Base-by-base conservation (phyloP, 2,113 vertebrate species). In the Donacobius atricapilla region DNA sequence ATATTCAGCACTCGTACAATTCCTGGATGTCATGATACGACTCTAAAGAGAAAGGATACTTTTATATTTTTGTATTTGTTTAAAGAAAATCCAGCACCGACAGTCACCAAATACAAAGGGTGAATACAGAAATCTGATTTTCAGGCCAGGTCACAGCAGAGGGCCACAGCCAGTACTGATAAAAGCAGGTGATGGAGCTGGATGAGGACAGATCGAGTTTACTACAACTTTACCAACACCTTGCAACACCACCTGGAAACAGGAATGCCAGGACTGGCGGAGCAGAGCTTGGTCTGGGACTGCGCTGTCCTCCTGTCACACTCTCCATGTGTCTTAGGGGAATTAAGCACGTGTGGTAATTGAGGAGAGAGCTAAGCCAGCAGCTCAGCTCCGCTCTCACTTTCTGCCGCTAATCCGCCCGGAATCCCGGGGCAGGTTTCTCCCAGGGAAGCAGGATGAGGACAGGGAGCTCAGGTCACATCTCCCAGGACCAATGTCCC, bases 261-360 rank as follows among this genome's bases (percentile, higher is more conserved):
- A 58, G 30, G 16, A 75, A 64, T 4, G 22, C 3, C 47, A n/a
- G 18, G 1, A 35, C 13, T 27, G 61, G 51, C 53, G 23, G 27
- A 45, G 69, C 9, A 53, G n/a, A 42, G 30, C 31, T 27, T 22
- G 14, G 18, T 7, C 15, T 30, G 39, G 35, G 23, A 21, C 47
- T 25, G 54, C 61, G 9, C 56, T 51, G 33, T 17, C 58, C 35
- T 48, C 8, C 9, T 5, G 5, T 68, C 27, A 83, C 69, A 23
- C 58, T 6, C 8, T 2, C 0, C 2, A 0, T 35, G 15, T 64
- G 35, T 72, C 42, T 65, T 0, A 24, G 47, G 73, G 69, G 73
- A 65, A 75, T 82, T 61, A 87, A 56, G 22, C 33, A 30, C n/a
- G 45, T 1, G 1, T 23, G 69, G 30, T 33, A 68, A 42, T 1